Conservation (phyloP, 2,113 vertebrate species). For the Chaetura pelagica region DNA sequence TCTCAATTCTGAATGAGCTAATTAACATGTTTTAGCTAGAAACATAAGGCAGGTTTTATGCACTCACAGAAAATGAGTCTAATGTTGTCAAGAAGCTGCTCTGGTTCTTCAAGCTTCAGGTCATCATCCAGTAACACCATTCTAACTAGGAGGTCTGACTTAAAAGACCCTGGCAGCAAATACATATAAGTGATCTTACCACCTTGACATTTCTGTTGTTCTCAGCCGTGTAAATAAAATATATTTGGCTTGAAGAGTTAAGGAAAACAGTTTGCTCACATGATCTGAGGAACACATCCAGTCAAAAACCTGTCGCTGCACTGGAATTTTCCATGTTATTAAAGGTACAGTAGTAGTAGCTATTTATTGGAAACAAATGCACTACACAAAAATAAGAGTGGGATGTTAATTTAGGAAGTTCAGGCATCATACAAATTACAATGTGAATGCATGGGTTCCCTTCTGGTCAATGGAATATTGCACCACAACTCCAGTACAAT, state of each 20-base stretch:
- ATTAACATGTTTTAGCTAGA: background rate
- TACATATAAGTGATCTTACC: rapidly evolving
- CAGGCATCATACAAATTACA: background rate
- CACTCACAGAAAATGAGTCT: background rate
- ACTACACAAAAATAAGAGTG: background rate
- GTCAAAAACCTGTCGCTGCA: background rate
- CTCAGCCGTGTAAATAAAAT: background rate
- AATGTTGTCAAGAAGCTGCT: background rate
- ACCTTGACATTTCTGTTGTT: background rate
- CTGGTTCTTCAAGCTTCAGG: background rate
- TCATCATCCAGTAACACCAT: rapidly evolving
- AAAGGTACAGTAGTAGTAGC: background rate
- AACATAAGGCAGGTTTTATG: background rate
- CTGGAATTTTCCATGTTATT: background rate
- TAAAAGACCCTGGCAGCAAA: background rate
- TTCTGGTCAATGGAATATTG: rapidly evolving
- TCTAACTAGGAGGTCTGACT: rapidly evolving
- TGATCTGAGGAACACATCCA: background rate
- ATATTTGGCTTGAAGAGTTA: background rate
- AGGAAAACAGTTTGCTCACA: background rate
- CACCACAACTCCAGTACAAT: background rate
- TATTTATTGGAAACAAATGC: background rate
- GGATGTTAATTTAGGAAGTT: background rate
- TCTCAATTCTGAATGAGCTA: background rate
- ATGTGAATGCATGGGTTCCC: background rate